phyloP scores from a whole-genome alignment of 2,797 vertebrate species.

The Tachyglossus aculeatus region DNA sequence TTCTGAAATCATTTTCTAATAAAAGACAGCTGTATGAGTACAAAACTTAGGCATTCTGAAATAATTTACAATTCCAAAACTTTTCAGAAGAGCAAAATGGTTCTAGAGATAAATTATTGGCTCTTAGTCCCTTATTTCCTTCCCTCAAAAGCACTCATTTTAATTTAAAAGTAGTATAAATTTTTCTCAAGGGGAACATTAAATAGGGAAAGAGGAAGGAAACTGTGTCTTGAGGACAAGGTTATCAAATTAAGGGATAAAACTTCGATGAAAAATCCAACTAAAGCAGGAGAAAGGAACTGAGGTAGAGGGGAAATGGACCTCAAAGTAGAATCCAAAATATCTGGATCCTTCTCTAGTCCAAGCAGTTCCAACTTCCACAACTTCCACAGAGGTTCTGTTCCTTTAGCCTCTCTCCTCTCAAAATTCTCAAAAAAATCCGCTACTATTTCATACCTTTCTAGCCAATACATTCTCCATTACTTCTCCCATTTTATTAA shows the following conservation, averaged over 20 bases:
- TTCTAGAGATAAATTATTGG: neutral
- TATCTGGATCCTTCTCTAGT: neutral
- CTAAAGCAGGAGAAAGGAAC: neutral
- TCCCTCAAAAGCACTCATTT: neutral
- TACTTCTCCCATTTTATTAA: conserved; percentile 48
- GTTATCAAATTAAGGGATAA: neutral
- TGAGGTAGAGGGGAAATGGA: neutral
- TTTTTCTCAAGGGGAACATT: neutral
- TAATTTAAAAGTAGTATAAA: neutral
- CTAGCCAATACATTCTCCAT: conserved; percentile 27
- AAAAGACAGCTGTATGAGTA: conserved; percentile 77
- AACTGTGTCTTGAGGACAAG: neutral
- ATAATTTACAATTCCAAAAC: conserved; percentile 56
- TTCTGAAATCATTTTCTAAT: conserved; percentile 75
- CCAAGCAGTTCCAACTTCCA: neutral
- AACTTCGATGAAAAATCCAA: neutral
- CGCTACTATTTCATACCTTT: conserved; percentile 5
- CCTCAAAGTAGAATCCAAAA: neutral
- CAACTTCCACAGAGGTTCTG: too few relatives aligned
- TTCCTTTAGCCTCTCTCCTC: too few relatives aligned
- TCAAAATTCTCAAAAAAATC: conserved; percentile 21
- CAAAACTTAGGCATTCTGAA: conserved; percentile 58
- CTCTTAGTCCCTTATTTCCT: neutral
- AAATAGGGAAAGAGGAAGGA: neutral
- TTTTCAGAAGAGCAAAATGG: conserved; percentile 28